phyloP scores from a whole-genome alignment of 2,113 vertebrate genomes.

The Psilopogon haemacephalus region DNA sequence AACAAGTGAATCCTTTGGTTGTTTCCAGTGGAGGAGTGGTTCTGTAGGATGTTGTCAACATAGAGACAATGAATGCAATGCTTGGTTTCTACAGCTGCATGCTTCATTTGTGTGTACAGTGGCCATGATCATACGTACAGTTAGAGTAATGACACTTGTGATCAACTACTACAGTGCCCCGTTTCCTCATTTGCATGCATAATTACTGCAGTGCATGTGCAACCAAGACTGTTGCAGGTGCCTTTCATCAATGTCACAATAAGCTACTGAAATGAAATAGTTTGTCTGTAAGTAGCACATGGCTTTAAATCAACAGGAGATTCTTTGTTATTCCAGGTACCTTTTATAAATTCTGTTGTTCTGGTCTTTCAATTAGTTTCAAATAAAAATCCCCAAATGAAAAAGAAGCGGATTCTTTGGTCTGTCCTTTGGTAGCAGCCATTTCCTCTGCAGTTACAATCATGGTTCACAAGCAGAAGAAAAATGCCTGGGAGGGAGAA shows the following conservation, averaged over 20 bases:
- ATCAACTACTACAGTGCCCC: slow-evolving; percentile 2
- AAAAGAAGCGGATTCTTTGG: slow-evolving; percentile 10
- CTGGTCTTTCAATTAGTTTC: slow-evolving; percentile 19
- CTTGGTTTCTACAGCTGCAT: slow-evolving; percentile 47
- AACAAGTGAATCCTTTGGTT: neutral
- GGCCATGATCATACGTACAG: slow-evolving; percentile 26
- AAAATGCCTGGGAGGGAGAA: neutral
- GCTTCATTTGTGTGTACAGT: slow-evolving; percentile 47
- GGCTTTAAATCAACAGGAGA: slow-evolving; percentile 17
- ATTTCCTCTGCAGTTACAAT: neutral
- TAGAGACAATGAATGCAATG: slow-evolving; percentile 2
- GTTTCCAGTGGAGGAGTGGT: slow-evolving; percentile 32
- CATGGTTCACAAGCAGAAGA: neutral
- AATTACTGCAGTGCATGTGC: slow-evolving; percentile 58
- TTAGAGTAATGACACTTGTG: slow-evolving; percentile 35
- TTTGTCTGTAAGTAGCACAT: slow-evolving; percentile 38
- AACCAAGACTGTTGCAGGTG: slow-evolving; percentile 61
- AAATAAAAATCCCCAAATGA: slow-evolving; percentile 56
- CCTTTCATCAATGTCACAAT: slow-evolving; percentile 36
- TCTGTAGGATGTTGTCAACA: neutral
- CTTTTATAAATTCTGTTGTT: slow-evolving; percentile 54
- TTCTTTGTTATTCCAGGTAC: slow-evolving; percentile 35
- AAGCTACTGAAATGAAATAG: slow-evolving; percentile 23
- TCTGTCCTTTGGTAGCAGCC: slow-evolving; percentile 6
- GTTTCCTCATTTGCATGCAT: slow-evolving; percentile 55